A percentile compares a stretch with the other conserved stretches of the same genome.
Evolutionary conservation across 2,797 vertebrate species (phyloP).

Genomic region (Ficedula albicollis): DNA sequence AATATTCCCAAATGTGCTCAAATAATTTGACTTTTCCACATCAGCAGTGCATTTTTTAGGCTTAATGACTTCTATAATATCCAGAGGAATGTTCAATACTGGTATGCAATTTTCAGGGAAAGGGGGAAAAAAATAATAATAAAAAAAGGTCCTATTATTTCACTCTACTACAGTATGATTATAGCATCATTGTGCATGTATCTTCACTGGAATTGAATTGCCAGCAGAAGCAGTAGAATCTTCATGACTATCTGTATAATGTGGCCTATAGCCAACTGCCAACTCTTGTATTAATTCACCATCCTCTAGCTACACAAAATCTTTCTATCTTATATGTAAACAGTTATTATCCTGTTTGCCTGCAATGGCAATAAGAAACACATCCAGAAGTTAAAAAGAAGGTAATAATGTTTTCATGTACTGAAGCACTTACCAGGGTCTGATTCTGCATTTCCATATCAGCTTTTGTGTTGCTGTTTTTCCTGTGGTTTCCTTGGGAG

Average conservation of each 20-base stretch:
- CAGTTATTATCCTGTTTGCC: slow-evolving; percentile 7
- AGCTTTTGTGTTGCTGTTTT: slow-evolving; percentile 79
- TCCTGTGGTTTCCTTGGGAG: slow-evolving; percentile 83
- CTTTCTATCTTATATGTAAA: slow-evolving; percentile 13
- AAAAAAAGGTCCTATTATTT: neutral
- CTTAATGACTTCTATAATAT: neutral
- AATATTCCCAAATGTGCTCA: neutral
- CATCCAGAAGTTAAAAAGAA: slow-evolving; percentile 8
- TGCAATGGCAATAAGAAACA: neutral
- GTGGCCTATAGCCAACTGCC: neutral
- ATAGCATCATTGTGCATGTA: neutral
- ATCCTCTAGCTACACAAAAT: slow-evolving; percentile 3
- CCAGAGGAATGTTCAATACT: neutral
- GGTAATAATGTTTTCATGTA: neutral
- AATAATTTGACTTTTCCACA: neutral
- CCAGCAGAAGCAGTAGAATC: slow-evolving; percentile 10
- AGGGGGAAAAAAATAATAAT: neutral
- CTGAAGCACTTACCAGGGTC: slow-evolving; percentile 81
- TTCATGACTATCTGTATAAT: neutral
- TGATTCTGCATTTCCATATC: slow-evolving; percentile 83
- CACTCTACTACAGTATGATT: neutral
- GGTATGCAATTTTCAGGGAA: slow-evolving; percentile 1
- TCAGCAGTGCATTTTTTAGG: neutral
- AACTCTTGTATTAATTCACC: slow-evolving; percentile 27
- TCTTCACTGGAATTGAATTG: neutral